Conservation (phyloP, 2,888 invertebrate species). For the Cabera pusaria region DNA sequence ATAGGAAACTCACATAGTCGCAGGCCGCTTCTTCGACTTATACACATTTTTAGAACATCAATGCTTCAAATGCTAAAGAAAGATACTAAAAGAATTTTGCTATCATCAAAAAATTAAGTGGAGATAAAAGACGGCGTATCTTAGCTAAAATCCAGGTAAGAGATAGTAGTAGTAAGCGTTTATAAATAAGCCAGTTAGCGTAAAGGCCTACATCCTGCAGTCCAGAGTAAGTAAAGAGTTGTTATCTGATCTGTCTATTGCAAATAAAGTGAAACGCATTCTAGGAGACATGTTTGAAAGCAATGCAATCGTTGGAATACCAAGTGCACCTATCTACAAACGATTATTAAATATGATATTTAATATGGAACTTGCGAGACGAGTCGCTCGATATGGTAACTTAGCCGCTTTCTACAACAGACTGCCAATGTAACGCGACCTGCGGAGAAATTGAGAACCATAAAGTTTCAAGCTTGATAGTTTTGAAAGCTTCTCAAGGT, state of each 20-base stretch:
- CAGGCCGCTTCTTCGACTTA: no score
- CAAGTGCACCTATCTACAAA: conserved; percentile 27
- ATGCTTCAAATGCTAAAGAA: no score
- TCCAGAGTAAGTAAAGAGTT: no score
- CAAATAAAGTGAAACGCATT: conserved; percentile 7
- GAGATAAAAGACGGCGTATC: no score
- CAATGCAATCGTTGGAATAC: conserved; percentile 12
- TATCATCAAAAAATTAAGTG: no score
- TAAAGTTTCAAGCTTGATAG: conserved; percentile 3
- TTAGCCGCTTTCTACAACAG: conserved; percentile 60
- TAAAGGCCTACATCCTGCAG: no score
- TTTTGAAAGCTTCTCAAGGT: conserved; percentile 1
- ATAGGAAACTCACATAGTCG: no score
- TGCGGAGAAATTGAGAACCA: conserved; percentile 33
- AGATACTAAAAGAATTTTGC: no score
- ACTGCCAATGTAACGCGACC: conserved; percentile 44
- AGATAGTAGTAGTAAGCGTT: no score
- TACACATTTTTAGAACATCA: no score
- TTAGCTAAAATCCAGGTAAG: no score
- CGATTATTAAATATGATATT: conserved; percentile 55
- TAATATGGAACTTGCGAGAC: conserved; percentile 49
- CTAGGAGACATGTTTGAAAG: conserved; percentile 15
- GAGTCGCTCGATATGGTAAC: conserved; percentile 63
- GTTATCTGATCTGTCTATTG: background rate
- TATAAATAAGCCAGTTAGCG: no score